Percentiles rank a stretch among this genome's conserved stretches.
These are phyloP conservation scores for Clarias gariepinus DNA, from an alignment of 2,113 vertebrate species.

Conservation along the genomic window DNA sequence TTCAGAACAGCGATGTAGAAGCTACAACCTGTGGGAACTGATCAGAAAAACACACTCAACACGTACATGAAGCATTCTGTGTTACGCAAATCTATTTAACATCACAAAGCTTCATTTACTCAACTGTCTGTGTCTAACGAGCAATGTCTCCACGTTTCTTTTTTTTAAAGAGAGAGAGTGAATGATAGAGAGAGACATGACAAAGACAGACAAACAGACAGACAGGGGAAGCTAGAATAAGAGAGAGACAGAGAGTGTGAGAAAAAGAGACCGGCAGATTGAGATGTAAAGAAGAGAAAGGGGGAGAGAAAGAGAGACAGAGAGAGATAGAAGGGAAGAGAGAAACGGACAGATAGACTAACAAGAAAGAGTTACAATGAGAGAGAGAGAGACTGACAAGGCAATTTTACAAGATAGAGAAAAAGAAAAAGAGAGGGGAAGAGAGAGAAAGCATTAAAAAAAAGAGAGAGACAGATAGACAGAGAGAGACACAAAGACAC, in stretches of 20 bases:
- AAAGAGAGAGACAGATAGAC: background rate
- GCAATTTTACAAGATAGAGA: background rate
- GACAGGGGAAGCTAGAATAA: background rate
- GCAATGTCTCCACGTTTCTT: background rate
- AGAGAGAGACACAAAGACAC: too few species aligned
- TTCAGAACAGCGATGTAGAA: background rate
- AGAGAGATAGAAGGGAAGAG: background rate
- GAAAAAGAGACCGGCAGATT: background rate
- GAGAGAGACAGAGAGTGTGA: background rate
- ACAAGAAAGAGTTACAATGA: background rate
- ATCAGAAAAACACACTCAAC: background rate
- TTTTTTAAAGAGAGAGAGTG: background rate
- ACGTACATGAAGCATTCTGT: background rate
- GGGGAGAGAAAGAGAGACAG: background rate
- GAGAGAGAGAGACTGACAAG: background rate
- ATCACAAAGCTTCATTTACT: background rate
- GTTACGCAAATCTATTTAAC: background rate
- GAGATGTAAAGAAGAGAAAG: background rate
- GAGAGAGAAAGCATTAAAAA: too few species aligned
- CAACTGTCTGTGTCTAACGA: background rate
- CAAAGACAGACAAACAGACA: background rate
- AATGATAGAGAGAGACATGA: background rate
- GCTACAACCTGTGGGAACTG: background rate
- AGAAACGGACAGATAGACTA: background rate
- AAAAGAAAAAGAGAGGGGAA: background rate